Base-by-base conservation (phyloP, 35 echinoderm and acorn worm species). In the Apostichopus parvimensis region DNA sequence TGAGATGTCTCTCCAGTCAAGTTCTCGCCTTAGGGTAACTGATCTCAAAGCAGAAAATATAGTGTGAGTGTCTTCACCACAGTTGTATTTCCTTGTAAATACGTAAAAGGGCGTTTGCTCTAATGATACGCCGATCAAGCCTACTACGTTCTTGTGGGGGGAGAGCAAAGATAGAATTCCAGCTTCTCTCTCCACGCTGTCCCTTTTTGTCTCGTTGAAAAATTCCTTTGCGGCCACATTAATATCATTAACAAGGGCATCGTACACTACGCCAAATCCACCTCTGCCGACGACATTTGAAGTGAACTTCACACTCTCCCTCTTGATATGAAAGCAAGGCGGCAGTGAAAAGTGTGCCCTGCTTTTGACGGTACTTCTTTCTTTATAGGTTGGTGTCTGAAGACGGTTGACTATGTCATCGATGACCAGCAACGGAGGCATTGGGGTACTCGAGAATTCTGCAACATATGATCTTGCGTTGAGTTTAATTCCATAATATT, bases 401-500 rank as follows among this genome's bases (percentile, higher is more conserved):
- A 68, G 17, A 68, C 64, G 64, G 9, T 84, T 21, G 6, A 84
- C 81, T 17, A 85, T 85, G 8, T 85, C 54, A 59, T 85, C 54
- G 10, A 85, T 85, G 8, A 28, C 26, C 12, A 14, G 18, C 15
- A 85, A 56, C 11, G 18, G 4, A 8, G 82, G 82, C 82, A 85
- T 85, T n/a, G 82, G 53, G 54, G 8, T 68, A 18, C 64, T 85
- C 6, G 54, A 85, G 55, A 54, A 28, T 21, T 85, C 0, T 11
- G 64, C 11, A 68, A 18, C 11, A 11, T 11, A 3, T 68, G 18
- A 68, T 11, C 11, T 68, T 14, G 64, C 8, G 11, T 14, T 18
- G 18, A 18, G 64, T 68, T 9, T 85, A 13, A 85, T 57, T 45
- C 82, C 82, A 53, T 85, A 84, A 84, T 84, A 85, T 56, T 85